Evolutionary conservation across 2,113 vertebrate genomes (phyloP).

Genomic region (Cichladusa arquata): DNA sequence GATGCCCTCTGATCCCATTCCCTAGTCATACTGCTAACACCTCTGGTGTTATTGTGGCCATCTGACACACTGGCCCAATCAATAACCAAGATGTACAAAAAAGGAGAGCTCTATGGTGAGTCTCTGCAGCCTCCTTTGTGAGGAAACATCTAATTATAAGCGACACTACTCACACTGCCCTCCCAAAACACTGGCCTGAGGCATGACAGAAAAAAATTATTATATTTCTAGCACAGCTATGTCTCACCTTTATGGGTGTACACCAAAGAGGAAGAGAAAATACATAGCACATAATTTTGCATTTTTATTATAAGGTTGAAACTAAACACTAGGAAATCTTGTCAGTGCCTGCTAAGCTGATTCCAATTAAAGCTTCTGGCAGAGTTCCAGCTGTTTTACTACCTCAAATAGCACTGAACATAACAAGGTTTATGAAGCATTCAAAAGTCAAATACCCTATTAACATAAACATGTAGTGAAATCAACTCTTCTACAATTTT

Average conservation of each 20-base stretch:
- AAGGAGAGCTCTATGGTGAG: not conserved
- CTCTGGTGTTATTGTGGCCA: not conserved
- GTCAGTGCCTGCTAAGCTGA: slow-evolving; percentile 81
- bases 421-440: slow-evolving; percentile 87
- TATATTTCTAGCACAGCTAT: slow-evolving; percentile 46
- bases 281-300: slow-evolving; percentile 74
- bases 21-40: not conserved
- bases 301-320: slow-evolving; percentile 80
- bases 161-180: not conserved
- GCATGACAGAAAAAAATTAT: slow-evolving; percentile 40
- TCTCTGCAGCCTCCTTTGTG: not conserved
- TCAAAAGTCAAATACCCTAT: slow-evolving; percentile 87
- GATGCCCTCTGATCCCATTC: not conserved
- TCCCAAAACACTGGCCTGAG: slow-evolving; percentile 7
- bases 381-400: slow-evolving; percentile 82
- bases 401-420: slow-evolving; percentile 80
- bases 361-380: slow-evolving; percentile 85
- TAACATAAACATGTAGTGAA: slow-evolving; percentile 84
- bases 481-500: slow-evolving; percentile 80
- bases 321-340: slow-evolving; percentile 80
- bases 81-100: not conserved
- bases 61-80: not conserved
- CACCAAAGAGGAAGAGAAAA: slow-evolving; percentile 66
- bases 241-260: slow-evolving; percentile 69
- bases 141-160: slow-evolving; percentile 36